A percentile compares a stretch with the other conserved stretches of the same genome.
These are phyloP conservation scores for Myopa tessellatipennis DNA, from an alignment of 2,888 invertebrate species.

Conservation along the genomic window DNA sequence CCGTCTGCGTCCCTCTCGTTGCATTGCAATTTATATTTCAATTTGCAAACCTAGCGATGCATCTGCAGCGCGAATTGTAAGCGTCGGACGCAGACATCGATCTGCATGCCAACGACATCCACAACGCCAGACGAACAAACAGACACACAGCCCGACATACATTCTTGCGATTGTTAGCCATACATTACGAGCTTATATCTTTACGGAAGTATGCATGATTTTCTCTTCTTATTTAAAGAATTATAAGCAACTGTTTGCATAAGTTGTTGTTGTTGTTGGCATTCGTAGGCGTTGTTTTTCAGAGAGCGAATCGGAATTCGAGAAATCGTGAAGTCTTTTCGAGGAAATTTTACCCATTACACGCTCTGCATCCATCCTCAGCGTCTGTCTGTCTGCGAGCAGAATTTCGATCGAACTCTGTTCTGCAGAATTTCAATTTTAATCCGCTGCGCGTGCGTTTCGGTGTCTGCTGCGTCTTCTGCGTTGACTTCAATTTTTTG, in stretches of 20 bases:
- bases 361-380: background rate
- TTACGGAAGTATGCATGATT: background rate
- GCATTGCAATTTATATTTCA: slow-evolving; percentile 32
- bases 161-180: no score
- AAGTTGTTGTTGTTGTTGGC: background rate
- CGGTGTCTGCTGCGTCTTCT: background rate
- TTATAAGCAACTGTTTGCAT: background rate
- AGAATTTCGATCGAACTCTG: background rate
- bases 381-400: background rate
- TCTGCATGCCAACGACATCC: slow-evolving; percentile 6
- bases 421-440: background rate
- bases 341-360: background rate
- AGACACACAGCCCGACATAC: background rate
- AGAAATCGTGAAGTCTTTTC: background rate
- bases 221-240: background rate
- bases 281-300: background rate
- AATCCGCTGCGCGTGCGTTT: background rate
- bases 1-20: background rate
- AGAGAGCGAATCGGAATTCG: background rate
- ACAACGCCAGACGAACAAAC: background rate
- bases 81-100: slow-evolving; percentile 12
- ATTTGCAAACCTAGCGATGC: slow-evolving; percentile 16
- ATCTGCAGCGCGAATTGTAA: background rate
- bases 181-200: no score
- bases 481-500: background rate